Conservation (phyloP, 2,888 invertebrate genomes). For the Sisyra nigra region DNA sequence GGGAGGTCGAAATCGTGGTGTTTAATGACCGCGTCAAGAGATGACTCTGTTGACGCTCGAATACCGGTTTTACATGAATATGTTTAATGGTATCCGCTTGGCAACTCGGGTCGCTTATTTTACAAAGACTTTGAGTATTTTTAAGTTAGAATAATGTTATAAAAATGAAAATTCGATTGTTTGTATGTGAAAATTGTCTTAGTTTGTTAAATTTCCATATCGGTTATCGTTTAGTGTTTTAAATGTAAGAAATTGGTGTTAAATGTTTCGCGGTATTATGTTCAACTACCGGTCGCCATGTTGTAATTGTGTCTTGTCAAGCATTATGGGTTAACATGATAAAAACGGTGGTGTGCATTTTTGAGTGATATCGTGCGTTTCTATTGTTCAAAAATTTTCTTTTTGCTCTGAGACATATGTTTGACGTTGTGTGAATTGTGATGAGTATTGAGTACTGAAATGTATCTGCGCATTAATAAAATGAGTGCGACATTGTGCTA, state of each 20-base stretch:
- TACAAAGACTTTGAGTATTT: slow-evolving; percentile 1
- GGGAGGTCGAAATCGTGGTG: too few relatives aligned
- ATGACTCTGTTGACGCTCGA: background rate
- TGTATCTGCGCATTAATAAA: slow-evolving; percentile 30
- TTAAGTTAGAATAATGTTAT: background rate
- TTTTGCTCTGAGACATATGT: slow-evolving; percentile 21
- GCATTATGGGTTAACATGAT: slow-evolving; percentile 30
- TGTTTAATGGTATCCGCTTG: slow-evolving; percentile 5
- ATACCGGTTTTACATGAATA: slow-evolving; percentile 4
- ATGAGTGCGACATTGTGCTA: slow-evolving; percentile 29
- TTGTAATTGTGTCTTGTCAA: slow-evolving; percentile 26
- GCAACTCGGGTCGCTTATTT: slow-evolving; percentile 1
- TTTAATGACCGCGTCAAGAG: too few relatives aligned
- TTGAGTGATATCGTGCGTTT: slow-evolving; percentile 12
- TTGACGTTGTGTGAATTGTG: slow-evolving; percentile 20
- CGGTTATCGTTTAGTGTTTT: too few relatives aligned
- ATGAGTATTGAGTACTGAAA: slow-evolving; percentile 14
- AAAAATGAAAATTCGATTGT: too few relatives aligned
- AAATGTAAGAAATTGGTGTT: slow-evolving; percentile 3
- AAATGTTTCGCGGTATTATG: slow-evolving; percentile 25
- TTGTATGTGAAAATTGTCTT: too few relatives aligned
- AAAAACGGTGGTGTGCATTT: slow-evolving; percentile 19
- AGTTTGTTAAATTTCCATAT: too few relatives aligned
- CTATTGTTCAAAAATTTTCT: slow-evolving; percentile 18
- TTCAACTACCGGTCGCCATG: slow-evolving; percentile 30